Conservation (phyloP, 1,140 invertebrate genomes). For the Papilio xuthus region DNA sequence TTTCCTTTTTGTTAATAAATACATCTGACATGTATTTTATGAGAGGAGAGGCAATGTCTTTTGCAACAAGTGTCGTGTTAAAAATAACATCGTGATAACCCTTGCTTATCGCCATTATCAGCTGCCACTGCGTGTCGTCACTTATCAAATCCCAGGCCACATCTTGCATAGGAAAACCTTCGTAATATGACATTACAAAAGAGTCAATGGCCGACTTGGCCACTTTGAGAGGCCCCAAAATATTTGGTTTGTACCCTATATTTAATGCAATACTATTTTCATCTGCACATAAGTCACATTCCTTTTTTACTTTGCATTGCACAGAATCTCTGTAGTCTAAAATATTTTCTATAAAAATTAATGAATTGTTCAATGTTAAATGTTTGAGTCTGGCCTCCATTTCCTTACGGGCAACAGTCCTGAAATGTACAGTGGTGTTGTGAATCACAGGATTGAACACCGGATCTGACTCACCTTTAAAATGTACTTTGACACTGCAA, state of each 20-base stretch:
- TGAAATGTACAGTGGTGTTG: slow-evolving; percentile 52
- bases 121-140: slow-evolving; percentile 52
- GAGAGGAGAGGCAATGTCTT: slow-evolving; percentile 58
- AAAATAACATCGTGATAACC: slow-evolving; percentile 66
- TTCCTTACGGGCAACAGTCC: slow-evolving; percentile 48
- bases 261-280: slow-evolving; percentile 54
- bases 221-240: slow-evolving; percentile 59
- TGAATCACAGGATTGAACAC: slow-evolving; percentile 61
- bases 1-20: slow-evolving; percentile 46
- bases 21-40: slow-evolving; percentile 56
- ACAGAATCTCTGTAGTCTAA: slow-evolving; percentile 59
- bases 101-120: slow-evolving; percentile 57
- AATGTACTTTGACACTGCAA: slow-evolving; percentile 56
- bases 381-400: slow-evolving; percentile 57
- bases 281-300: slow-evolving; percentile 57
- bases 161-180: slow-evolving; percentile 54
- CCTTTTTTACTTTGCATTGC: slow-evolving; percentile 51
- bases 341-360: slow-evolving; percentile 56
- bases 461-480: slow-evolving; percentile 59
- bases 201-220: slow-evolving; percentile 63
- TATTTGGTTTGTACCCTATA: slow-evolving; percentile 58
- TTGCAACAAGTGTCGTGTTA: slow-evolving; percentile 49
- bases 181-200: slow-evolving; percentile 72
- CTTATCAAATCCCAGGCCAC: slow-evolving; percentile 67
- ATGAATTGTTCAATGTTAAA: slow-evolving; percentile 53